These are phyloP conservation scores for Neodiprion pinetum DNA, from an alignment of 1,140 invertebrate genomes.

Conservation along the genomic window DNA sequence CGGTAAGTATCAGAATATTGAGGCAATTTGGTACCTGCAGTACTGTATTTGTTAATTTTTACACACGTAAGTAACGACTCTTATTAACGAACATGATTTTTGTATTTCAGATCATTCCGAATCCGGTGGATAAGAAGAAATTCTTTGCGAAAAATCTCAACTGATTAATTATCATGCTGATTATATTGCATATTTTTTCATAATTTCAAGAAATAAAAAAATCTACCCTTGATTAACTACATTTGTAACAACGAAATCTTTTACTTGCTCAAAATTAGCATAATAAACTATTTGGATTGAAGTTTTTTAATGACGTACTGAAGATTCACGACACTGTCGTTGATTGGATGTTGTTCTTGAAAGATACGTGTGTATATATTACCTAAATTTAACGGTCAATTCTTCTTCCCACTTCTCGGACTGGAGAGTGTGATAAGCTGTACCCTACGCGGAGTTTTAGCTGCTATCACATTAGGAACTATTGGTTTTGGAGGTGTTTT, in stretches of 20 bases:
- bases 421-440: conserved; percentile 77
- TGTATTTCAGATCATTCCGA: conserved; percentile 74
- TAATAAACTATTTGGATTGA: too few relatives aligned
- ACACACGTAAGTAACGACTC: conserved; percentile 2
- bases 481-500: conserved; percentile 28
- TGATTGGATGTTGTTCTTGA: too few relatives aligned
- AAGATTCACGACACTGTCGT: too few relatives aligned
- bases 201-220: background rate
- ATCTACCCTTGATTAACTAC: background rate
- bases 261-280: too few relatives aligned
- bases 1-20: conserved; percentile 61
- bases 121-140: conserved; percentile 75
- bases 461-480: conserved; percentile 35
- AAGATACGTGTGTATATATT: background rate
- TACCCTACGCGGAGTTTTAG: conserved; percentile 71
- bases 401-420: conserved; percentile 71
- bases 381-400: background rate
- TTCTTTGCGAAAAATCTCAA: conserved; percentile 68
- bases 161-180: conserved; percentile 19
- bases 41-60: background rate
- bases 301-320: too few relatives aligned
- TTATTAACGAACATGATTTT: conserved; percentile 20
- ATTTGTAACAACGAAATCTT: too few relatives aligned
- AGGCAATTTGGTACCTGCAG: conserved; percentile 12
- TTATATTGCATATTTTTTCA: conserved; percentile 3